Conservation (phyloP, 2,113 vertebrate species). For the Daphoenositta chrysoptera region DNA sequence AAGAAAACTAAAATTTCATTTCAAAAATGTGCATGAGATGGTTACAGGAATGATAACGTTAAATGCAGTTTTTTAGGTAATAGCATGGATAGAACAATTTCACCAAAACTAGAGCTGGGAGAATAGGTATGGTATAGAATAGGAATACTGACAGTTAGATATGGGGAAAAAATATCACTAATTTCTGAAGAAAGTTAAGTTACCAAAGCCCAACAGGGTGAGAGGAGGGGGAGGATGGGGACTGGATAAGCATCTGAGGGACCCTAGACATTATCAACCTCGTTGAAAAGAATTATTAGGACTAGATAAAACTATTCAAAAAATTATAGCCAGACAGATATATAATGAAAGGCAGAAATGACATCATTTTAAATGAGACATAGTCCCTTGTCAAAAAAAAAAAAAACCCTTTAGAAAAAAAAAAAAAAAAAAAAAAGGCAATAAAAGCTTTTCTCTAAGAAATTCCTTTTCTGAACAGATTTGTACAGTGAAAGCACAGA, state of each 20-base stretch:
- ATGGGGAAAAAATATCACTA: not conserved
- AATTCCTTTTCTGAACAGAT: not conserved
- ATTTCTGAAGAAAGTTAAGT: not conserved
- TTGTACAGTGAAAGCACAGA: not conserved
- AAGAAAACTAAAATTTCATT: not conserved
- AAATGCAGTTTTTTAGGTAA: not conserved
- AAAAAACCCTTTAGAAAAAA: not conserved
- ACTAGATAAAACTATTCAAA: not conserved
- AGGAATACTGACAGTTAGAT: not conserved
- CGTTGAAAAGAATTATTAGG: not conserved
- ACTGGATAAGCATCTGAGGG: not conserved
- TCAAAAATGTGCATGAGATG: not conserved
- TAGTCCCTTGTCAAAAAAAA: not conserved
- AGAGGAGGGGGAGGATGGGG: rapidly evolving
- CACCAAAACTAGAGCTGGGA: not conserved
- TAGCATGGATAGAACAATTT: not conserved
- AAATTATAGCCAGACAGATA: not conserved
- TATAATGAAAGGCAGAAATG: not conserved
- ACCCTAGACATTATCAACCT: not conserved
- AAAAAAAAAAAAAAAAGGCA: not conserved
- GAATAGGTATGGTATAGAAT: not conserved
- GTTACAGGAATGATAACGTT: rapidly evolving
- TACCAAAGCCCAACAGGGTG: not conserved
- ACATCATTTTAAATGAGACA: not conserved
- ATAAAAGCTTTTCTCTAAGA: not conserved